phyloP scores from a whole-genome alignment of 2,113 vertebrate genomes.

The Chelonoidis abingdonii region DNA sequence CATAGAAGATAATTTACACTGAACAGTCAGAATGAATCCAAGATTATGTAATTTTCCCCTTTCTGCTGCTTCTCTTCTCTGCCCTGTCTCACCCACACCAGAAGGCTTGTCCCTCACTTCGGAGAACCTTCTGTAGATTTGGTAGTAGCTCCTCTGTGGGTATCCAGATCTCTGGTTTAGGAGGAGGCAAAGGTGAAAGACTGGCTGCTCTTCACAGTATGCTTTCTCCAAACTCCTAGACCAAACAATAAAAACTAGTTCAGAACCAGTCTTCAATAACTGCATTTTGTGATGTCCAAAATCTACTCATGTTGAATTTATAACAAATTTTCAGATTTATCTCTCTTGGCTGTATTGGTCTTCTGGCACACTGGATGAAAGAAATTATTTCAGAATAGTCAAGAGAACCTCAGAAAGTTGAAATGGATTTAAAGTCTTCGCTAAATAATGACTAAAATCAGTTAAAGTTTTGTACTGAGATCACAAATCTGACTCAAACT shows the following conservation, averaged over 20 bases:
- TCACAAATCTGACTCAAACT: background rate
- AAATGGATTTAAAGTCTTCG: background rate
- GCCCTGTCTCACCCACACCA: background rate
- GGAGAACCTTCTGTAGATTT: background rate
- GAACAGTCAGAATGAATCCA: background rate
- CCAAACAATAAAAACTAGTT: background rate
- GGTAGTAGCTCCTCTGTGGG: too few relatives aligned
- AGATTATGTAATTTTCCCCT: background rate
- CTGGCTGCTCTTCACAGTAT: background rate
- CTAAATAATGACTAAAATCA: background rate
- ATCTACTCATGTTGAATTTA: background rate
- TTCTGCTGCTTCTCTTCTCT: background rate
- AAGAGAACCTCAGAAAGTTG: conserved; percentile 2
- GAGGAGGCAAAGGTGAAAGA: background rate
- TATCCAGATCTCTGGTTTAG: background rate
- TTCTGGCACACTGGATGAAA: conserved; percentile 33
- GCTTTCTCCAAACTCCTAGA: accelerated
- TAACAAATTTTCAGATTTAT: background rate
- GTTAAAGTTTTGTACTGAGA: conserved; percentile 12
- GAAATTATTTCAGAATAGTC: conserved; percentile 26
- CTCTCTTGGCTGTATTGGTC: conserved; percentile 22
- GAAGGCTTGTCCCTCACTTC: background rate
- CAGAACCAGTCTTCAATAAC: background rate
- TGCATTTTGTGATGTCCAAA: conserved; percentile 9
- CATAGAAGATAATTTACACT: background rate